Conservation (phyloP, 1,140 invertebrate species). For the Drosophila orena region DNA sequence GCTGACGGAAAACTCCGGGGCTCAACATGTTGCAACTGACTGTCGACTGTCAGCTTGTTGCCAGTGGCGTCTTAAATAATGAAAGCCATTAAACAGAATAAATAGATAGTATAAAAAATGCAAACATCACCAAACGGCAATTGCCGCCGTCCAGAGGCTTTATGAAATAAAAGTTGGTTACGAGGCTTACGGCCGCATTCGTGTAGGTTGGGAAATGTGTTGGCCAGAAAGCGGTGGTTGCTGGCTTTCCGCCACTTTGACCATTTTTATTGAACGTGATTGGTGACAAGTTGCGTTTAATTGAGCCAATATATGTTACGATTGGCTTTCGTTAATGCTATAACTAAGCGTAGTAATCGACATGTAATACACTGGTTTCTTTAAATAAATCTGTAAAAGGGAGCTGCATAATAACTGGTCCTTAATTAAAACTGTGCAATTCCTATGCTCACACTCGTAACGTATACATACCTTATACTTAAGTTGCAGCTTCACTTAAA, state of each 20-base stretch:
- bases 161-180: slow-evolving; percentile 30
- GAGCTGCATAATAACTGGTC: too few relatives aligned
- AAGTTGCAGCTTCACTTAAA: not conserved
- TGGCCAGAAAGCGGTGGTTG: slow-evolving; percentile 10
- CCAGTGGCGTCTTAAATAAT: slow-evolving; percentile 60
- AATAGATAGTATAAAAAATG: slow-evolving; percentile 29
- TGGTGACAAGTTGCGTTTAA: slow-evolving; percentile 12
- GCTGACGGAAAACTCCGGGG: slow-evolving; percentile 10
- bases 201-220: not conserved
- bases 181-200: slow-evolving; percentile 10
- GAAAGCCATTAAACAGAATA: slow-evolving; percentile 34
- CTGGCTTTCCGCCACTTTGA: not conserved
- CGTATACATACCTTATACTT: too few relatives aligned
- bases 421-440: too few relatives aligned
- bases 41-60: slow-evolving; percentile 35
- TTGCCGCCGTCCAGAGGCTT: slow-evolving; percentile 1
- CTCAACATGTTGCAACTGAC: slow-evolving; percentile 27
- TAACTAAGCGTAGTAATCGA: too few relatives aligned
- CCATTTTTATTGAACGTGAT: not conserved
- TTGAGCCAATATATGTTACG: slow-evolving; percentile 6
- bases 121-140: slow-evolving; percentile 6
- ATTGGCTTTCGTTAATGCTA: not conserved
- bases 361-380: too few relatives aligned
- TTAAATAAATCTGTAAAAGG: too few relatives aligned
- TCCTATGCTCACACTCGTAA: too few relatives aligned